phyloP scores from a whole-genome alignment of 1,140 invertebrate species.

The Hyles euphorbiae region DNA sequence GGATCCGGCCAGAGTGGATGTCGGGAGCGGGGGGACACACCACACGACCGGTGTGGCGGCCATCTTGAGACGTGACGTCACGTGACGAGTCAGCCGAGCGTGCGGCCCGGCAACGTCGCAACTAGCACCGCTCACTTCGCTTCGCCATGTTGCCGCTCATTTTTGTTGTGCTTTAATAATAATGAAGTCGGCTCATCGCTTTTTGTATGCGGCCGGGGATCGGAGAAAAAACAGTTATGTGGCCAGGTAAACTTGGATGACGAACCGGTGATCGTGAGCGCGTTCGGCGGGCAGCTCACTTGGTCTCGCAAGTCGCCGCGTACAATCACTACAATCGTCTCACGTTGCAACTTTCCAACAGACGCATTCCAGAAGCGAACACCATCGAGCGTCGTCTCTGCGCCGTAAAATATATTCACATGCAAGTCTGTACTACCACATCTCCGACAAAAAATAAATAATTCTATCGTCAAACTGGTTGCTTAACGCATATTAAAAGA shows the following conservation, averaged over 20 bases:
- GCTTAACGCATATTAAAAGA: too few species aligned
- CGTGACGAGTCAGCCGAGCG: conserved; percentile 72
- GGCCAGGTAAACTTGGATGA: conserved; percentile 58
- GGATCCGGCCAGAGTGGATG: conserved; percentile 65
- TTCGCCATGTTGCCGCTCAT: conserved; percentile 53
- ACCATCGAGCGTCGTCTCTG: too few species aligned
- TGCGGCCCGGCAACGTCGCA: conserved; percentile 63
- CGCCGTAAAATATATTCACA: too few species aligned
- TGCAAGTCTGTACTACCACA: too few species aligned
- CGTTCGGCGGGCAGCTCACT: background rate
- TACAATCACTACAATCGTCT: too few species aligned
- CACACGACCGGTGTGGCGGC: conserved; percentile 63
- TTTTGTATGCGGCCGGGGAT: conserved; percentile 63
- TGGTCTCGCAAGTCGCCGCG: too few species aligned
- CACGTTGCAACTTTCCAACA: too few species aligned
- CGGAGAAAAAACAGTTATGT: conserved; percentile 69
- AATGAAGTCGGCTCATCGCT: conserved; percentile 50
- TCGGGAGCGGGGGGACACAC: conserved; percentile 52
- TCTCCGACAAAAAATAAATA: too few species aligned
- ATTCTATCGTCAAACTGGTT: too few species aligned
- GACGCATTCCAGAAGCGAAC: too few species aligned
- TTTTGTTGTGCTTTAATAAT: conserved; percentile 68
- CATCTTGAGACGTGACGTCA: conserved; percentile 75
- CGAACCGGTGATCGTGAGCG: conserved; percentile 24
- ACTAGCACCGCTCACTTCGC: conserved; percentile 18